Evolutionary conservation across 2,797 vertebrate species (phyloP).

Genomic region (Pygocentrus nattereri): DNA sequence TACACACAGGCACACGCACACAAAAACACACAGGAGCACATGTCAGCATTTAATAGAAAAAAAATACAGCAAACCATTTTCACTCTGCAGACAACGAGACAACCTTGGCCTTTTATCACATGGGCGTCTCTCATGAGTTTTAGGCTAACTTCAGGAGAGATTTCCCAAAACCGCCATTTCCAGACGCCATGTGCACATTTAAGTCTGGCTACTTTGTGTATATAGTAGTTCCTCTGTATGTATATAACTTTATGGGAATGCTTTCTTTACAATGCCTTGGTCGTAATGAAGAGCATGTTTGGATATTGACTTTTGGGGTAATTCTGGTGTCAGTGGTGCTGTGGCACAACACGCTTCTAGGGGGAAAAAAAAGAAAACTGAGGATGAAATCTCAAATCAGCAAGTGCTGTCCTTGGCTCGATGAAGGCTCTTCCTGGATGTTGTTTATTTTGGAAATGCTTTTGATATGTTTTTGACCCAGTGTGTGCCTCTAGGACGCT

Average conservation of each 20-base stretch:
- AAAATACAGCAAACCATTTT: not conserved
- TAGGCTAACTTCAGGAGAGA: conserved; percentile 26
- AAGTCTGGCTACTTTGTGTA: conserved; percentile 71
- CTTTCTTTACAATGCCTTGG: conserved; percentile 22
- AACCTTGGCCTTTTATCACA: not conserved
- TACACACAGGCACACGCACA: not conserved
- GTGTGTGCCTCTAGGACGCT: conserved; percentile 24
- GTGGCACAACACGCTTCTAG: not conserved
- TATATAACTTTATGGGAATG: conserved; percentile 70
- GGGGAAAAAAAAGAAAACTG: not conserved
- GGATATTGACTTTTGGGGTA: not conserved
- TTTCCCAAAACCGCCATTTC: conserved; percentile 36
- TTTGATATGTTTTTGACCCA: conserved; percentile 14
- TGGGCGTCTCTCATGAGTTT: conserved; percentile 3
- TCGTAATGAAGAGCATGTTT: conserved; percentile 13
- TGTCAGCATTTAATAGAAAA: not conserved
- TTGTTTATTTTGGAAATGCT: not conserved
- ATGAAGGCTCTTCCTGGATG: not conserved
- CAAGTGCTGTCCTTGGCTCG: not conserved
- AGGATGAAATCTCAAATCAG: not conserved
- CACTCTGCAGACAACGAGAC: conserved; percentile 9
- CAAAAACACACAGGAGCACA: not conserved
- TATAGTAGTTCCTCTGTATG: conserved; percentile 79
- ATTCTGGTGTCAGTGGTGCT: conserved; percentile 14
- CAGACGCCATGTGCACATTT: conserved; percentile 70